Evolutionary conservation across 2,113 vertebrate species (phyloP).

Genomic region (Cynopterus brachyotis): DNA sequence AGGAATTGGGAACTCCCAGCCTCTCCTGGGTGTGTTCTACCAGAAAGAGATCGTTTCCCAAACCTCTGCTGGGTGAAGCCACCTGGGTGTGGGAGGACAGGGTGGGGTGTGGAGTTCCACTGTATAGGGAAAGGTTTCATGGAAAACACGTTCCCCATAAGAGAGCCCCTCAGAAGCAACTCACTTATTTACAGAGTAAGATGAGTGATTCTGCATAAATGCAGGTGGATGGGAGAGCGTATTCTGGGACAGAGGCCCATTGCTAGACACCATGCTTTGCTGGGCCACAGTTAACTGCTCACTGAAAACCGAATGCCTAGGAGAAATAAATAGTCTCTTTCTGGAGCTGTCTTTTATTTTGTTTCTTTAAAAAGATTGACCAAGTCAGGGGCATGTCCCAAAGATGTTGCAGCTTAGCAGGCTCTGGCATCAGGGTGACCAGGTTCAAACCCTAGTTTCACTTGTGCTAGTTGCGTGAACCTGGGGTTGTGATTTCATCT

Average conservation of each 20-base stretch:
- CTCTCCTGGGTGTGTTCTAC: neutral
- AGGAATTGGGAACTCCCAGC: neutral
- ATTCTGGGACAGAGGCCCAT: neutral
- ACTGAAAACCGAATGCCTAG: neutral
- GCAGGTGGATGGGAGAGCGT: rapidly evolving
- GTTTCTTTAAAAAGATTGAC: neutral
- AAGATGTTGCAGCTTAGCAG: neutral
- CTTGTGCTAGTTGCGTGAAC: neutral
- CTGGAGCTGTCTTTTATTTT: neutral
- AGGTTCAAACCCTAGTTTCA: neutral
- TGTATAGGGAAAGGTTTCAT: neutral
- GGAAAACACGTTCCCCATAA: neutral
- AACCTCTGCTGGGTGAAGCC: neutral
- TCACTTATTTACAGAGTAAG: neutral
- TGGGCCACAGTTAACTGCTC: neutral
- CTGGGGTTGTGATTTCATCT: neutral
- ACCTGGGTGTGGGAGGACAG: neutral
- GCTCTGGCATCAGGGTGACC: neutral
- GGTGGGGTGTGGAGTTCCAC: neutral
- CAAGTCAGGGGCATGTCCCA: neutral
- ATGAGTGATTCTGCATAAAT: neutral
- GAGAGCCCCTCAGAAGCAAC: neutral
- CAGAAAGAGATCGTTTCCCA: neutral
- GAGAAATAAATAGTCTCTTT: neutral
- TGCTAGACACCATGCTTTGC: neutral